Base-by-base conservation (phyloP, 2,888 invertebrate genomes). In the Eilema depressum region DNA sequence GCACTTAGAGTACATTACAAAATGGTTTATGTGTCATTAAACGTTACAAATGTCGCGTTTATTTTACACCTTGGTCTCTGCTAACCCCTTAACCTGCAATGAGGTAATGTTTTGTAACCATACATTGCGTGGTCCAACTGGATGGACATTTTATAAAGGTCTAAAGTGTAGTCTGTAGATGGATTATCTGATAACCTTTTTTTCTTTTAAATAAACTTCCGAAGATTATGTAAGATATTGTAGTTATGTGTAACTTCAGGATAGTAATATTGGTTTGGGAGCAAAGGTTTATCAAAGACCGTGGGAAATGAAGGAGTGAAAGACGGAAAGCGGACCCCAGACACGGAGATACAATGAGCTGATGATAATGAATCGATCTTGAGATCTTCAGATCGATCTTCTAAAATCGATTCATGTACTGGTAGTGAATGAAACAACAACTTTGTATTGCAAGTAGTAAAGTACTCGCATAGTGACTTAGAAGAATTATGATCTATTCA, bases 1-100 rank as follows among this genome's bases (percentile, higher is more conserved):
- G 37, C 28, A 57, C 66, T 61, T 60, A 62, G 17, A 59, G 53
- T 17, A 57, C 57, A 37, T 71, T 71, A 68, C 68, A 37, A 65
- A 68, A 71, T 62, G 14, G 28, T 63, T 66, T 59, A 20, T 20
- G 30, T 64, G 61, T 64, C 71, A 71, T 71, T 71, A 68, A 63
- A 68, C 33, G 63, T 71, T 68, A 68, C 71, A 61, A 71, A 47
- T 71, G 57, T 68, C 68, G 69, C 68, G 64, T 60, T 71, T 71
- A 70, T 66, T 70, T 70, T 33, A 67, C 71, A 71, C 71, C 59
- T 67, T 59, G 57, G 67, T 67, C 56, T 28, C 33, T 33, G 17
- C 17, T 71, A 71, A 71, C 71, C 71, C 65, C 57, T 71, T n/a
- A 66, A 70, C 66, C 70, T 17, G 30, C 37, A n/a, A 47, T 37